A percentile compares a stretch with the other conserved stretches of the same genome.
phyloP scores from a whole-genome alignment of 1,140 invertebrate genomes.

The Leptinotarsa defecta region DNA sequence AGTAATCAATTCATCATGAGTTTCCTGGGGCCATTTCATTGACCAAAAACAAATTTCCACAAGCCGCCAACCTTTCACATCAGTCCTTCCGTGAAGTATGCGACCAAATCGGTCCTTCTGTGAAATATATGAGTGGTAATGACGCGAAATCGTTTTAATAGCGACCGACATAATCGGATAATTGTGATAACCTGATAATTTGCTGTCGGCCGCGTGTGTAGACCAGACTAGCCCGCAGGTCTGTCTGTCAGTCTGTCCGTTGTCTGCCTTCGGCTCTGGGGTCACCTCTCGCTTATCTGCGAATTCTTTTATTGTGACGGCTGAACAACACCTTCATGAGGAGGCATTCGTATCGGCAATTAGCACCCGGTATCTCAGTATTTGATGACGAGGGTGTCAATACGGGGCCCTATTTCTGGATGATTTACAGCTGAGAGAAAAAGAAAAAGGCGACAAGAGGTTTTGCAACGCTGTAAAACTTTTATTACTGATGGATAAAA shows the following conservation, averaged over 20 bases:
- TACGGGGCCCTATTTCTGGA: neutral
- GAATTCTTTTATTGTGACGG: neutral
- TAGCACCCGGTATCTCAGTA: neutral
- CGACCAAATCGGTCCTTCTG: slow-evolving; percentile 10
- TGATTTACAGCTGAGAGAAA: too few species aligned
- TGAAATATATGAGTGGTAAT: slow-evolving; percentile 25
- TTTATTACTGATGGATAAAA: too few species aligned
- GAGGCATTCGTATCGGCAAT: neutral
- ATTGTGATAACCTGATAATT: slow-evolving; percentile 46
- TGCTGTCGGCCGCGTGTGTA: slow-evolving; percentile 33
- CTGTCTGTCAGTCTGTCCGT: neutral
- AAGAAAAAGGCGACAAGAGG: too few species aligned
- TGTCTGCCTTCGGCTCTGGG: neutral
- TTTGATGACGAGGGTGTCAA: neutral
- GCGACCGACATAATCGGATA: slow-evolving; percentile 40
- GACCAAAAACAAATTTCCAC: slow-evolving; percentile 1
- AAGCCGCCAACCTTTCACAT: neutral
- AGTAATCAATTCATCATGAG: too few species aligned
- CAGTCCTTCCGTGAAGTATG: slow-evolving; percentile 20
- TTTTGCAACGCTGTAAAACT: too few species aligned
- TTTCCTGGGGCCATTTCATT: too few species aligned
- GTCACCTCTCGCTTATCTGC: neutral
- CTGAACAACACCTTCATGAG: neutral
- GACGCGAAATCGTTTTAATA: slow-evolving; percentile 33
- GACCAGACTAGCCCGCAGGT: neutral